These are phyloP conservation scores for Terebella lapidaria DNA, from an alignment of 2,888 invertebrate genomes.

Conservation along the genomic window DNA sequence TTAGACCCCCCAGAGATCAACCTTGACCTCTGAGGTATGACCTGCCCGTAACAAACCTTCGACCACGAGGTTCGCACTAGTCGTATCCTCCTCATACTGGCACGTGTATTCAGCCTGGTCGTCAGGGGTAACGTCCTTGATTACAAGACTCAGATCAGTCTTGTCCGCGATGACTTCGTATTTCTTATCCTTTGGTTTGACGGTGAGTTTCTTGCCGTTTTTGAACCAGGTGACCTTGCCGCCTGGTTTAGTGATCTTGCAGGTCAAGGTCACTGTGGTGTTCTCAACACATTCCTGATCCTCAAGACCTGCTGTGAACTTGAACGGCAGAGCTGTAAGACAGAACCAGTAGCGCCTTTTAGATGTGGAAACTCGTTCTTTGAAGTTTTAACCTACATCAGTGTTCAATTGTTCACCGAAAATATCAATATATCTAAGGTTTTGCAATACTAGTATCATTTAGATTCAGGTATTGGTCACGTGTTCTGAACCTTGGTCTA, in stretches of 20 bases:
- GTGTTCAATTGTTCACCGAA: no score
- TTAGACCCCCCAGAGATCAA: no score
- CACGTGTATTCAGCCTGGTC: constrained; percentile 49
- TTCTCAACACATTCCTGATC: constrained; percentile 39
- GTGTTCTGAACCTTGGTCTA: no score
- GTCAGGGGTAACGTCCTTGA: constrained; percentile 34
- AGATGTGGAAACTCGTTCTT: no score
- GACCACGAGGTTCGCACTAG: constrained; percentile 72
- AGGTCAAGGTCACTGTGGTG: constrained; percentile 37
- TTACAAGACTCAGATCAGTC: constrained; percentile 57
- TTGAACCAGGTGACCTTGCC: constrained; percentile 50
- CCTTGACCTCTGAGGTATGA: no score
- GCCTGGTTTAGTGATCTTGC: constrained; percentile 43
- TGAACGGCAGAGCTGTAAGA: constrained; percentile 8
- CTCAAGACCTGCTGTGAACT: constrained; percentile 36
- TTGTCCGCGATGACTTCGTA: constrained; percentile 71
- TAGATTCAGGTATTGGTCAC: no score
- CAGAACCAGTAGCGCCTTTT: no score
- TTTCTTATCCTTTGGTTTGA: constrained; percentile 18
- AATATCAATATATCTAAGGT: no score
- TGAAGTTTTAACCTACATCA: no score
- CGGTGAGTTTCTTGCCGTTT: constrained; percentile 35
- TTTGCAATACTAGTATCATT: no score
- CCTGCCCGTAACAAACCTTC: no score
- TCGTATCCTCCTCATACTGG: constrained; percentile 37